These are phyloP conservation scores for Malachius bipustulatus DNA, from an alignment of 2,888 invertebrate genomes.

Conservation along the genomic window DNA sequence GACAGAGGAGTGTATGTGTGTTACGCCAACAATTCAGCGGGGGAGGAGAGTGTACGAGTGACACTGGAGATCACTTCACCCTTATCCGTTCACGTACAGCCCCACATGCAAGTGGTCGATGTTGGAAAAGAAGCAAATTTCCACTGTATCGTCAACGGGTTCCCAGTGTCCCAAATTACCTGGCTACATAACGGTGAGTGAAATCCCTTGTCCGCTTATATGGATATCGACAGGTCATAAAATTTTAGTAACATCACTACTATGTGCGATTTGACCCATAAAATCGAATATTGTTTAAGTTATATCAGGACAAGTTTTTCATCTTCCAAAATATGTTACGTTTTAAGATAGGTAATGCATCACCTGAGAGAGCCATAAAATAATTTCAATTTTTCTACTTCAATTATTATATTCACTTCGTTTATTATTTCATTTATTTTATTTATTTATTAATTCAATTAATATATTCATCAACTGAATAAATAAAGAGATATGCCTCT, in stretches of 20 bases:
- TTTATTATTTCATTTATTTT: slow-evolving; percentile 1
- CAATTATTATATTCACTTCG: slow-evolving; percentile 3
- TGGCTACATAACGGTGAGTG: slow-evolving; percentile 66
- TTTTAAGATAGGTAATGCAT: too few species aligned
- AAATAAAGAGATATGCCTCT: too few species aligned
- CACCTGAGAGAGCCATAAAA: too few species aligned
- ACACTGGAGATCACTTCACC: slow-evolving; percentile 70
- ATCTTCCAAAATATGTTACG: too few species aligned
- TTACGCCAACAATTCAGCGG: slow-evolving; percentile 82
- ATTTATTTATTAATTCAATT: too few species aligned
- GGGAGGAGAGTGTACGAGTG: slow-evolving; percentile 67
- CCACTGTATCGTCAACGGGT: slow-evolving; percentile 77
- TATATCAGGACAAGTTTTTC: too few species aligned
- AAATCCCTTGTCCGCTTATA: slow-evolving; percentile 6
- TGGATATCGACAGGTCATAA: too few species aligned
- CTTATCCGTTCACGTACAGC: slow-evolving; percentile 67
- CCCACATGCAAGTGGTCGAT: slow-evolving; percentile 67
- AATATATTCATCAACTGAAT: too few species aligned
- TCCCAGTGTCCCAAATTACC: slow-evolving; percentile 65
- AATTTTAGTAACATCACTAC: too few species aligned
- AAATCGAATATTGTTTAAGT: too few species aligned
- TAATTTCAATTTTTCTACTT: background rate
- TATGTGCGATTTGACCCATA: too few species aligned
- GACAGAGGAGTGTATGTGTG: slow-evolving; percentile 83
- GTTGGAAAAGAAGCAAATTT: slow-evolving; percentile 74